A percentile compares a stretch with the other conserved stretches of the same genome.
These are phyloP conservation scores for Muscicapa striata DNA, from an alignment of 2,797 vertebrate species.

Conservation along the genomic window DNA sequence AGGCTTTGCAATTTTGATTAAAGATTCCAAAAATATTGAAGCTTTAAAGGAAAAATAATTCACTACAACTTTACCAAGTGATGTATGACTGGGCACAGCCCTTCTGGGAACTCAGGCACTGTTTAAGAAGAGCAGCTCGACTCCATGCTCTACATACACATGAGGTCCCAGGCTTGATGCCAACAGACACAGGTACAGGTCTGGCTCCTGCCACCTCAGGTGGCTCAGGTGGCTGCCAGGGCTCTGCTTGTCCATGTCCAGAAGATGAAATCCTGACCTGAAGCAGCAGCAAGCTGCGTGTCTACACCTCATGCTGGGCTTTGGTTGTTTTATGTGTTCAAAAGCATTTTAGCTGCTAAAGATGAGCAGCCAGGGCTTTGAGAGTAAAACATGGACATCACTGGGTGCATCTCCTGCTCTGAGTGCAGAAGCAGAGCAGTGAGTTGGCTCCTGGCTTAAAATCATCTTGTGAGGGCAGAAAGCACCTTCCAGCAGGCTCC, in stretches of 20 bases:
- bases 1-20: constrained; percentile 43
- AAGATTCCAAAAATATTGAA: constrained; percentile 24
- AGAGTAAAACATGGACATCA: not conserved
- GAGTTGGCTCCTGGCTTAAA: not conserved
- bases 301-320: not conserved
- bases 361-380: not conserved
- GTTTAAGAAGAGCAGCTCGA: not conserved
- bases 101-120: not conserved
- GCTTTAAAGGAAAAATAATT: constrained; percentile 25
- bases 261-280: not conserved
- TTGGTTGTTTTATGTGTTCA: not conserved
- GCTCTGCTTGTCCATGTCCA: not conserved
- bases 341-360: not conserved
- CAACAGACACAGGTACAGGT: not conserved
- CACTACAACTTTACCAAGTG: not conserved
- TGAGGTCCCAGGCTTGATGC: not conserved
- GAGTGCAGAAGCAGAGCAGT: not conserved
- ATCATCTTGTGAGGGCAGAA: not conserved
- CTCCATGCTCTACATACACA: not conserved
- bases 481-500: not conserved
- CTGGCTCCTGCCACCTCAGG: not conserved
- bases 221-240: not conserved
- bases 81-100: not conserved
- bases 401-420: not conserved
- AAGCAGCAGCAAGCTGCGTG: not conserved